Evolutionary conservation across 2,888 invertebrate species (phyloP).

Genomic region (Amiota communis): DNA sequence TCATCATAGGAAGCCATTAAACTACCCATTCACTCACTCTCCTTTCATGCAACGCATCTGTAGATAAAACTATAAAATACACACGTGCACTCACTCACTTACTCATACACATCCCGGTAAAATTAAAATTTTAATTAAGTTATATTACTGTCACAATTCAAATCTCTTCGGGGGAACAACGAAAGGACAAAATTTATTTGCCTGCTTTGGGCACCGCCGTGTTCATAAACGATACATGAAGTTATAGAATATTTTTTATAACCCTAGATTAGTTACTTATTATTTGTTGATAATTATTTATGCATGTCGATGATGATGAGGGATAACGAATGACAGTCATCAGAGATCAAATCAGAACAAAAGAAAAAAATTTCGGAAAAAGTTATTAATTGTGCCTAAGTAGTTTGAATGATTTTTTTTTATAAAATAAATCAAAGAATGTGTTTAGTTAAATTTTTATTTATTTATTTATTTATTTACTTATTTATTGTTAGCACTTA

Average conservation of each 20-base stretch:
- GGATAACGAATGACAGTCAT: too few relatives aligned
- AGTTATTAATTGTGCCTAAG: conserved; percentile 53
- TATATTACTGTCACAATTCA: background rate
- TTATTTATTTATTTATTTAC: conserved; percentile 17
- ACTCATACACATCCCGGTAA: background rate
- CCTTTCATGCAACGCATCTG: conserved; percentile 27
- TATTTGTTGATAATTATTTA: conserved; percentile 20
- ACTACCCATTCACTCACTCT: background rate
- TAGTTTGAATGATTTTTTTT: conserved; percentile 61
- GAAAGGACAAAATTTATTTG: background rate
- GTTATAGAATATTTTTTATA: conserved; percentile 3
- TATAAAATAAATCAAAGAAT: background rate
- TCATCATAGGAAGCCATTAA: conserved; percentile 1
- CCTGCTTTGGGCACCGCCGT: conserved; percentile 1
- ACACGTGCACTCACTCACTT: background rate
- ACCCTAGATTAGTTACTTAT: background rate
- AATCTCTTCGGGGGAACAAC: background rate
- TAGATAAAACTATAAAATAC: conserved; percentile 27
- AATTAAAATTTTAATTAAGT: background rate
- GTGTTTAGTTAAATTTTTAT: conserved; percentile 7
- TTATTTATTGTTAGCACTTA: conserved; percentile 29
- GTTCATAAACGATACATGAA: background rate
- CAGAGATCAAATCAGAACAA: background rate
- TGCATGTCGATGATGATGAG: conserved; percentile 10
- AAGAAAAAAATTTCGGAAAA: conserved; percentile 8